Conservation (phyloP, 2,888 invertebrate species). For the Phytoseiulus persimilis region DNA sequence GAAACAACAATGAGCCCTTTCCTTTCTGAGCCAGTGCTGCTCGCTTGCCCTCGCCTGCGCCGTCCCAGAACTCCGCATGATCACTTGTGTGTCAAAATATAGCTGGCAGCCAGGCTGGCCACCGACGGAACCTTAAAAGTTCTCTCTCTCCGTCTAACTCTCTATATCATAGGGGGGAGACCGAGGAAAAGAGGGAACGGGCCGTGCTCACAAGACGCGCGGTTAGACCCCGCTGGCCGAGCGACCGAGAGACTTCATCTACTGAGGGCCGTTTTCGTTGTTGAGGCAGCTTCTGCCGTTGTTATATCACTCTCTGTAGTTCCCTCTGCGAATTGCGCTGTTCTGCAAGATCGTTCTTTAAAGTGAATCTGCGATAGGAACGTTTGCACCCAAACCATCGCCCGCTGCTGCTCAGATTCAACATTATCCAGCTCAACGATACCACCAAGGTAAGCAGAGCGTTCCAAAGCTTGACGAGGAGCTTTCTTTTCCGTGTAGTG, state of each 20-base stretch:
- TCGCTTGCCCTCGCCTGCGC: background rate
- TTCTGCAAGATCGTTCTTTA: background rate
- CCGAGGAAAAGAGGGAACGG: background rate
- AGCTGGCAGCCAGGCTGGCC: background rate
- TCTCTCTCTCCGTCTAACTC: background rate
- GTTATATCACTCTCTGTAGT: background rate
- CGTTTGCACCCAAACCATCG: background rate
- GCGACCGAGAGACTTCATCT: background rate
- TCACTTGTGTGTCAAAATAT: background rate
- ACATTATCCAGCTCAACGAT: no score
- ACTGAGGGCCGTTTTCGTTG: background rate
- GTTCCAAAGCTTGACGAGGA: background rate
- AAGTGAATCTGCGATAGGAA: background rate
- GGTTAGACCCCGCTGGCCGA: background rate
- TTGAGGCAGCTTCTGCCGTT: background rate
- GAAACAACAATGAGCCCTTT: background rate
- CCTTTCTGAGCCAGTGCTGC: background rate
- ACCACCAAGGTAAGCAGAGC: background rate
- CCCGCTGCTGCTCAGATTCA: background rate
- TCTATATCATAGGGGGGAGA: background rate
- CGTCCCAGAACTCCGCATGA: slow-evolving; percentile 5
- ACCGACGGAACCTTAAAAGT: background rate
- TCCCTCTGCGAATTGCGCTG: background rate
- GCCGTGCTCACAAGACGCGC: background rate
- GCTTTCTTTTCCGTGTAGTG: background rate